Conservation (phyloP, 2,113 vertebrate genomes). For the Carassius auratus region DNA sequence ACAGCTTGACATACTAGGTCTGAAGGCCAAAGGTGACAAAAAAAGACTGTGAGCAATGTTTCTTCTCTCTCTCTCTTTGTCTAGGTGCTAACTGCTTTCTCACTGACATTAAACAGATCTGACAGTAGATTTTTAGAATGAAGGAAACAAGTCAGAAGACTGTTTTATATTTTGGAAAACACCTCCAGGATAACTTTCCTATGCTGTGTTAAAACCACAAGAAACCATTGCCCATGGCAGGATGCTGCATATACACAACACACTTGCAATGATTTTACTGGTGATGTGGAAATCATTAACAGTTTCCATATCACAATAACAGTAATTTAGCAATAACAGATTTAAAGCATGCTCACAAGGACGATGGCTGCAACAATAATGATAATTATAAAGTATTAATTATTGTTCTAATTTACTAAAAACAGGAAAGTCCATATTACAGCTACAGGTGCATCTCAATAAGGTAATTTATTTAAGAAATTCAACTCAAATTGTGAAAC, state of each 20-base stretch:
- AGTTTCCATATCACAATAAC: too few relatives aligned
- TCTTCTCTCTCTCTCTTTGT: conserved; percentile 6
- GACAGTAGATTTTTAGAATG: conserved; percentile 8
- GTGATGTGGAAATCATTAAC: neutral
- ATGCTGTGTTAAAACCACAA: conserved; percentile 1
- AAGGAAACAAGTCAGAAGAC: neutral
- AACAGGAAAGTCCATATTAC: too few relatives aligned
- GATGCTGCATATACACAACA: neutral
- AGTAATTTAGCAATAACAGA: neutral
- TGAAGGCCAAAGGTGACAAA: conserved; percentile 24
- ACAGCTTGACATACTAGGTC: neutral
- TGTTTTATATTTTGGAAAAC: conserved; percentile 18
- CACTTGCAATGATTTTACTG: neutral
- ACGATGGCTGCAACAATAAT: too few relatives aligned
- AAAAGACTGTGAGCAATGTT: neutral
- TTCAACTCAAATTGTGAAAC: too few relatives aligned
- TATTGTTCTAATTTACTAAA: too few relatives aligned
- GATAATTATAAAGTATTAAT: too few relatives aligned
- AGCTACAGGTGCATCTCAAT: too few relatives aligned
- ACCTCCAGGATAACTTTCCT: neutral
- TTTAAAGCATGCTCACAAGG: too few relatives aligned
- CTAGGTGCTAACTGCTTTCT: conserved; percentile 29
- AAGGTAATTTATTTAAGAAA: too few relatives aligned
- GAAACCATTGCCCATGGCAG: neutral
- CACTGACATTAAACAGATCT: conserved; percentile 43